Conservation (phyloP, 2,888 invertebrate genomes). For the Acholoe squamosa region DNA sequence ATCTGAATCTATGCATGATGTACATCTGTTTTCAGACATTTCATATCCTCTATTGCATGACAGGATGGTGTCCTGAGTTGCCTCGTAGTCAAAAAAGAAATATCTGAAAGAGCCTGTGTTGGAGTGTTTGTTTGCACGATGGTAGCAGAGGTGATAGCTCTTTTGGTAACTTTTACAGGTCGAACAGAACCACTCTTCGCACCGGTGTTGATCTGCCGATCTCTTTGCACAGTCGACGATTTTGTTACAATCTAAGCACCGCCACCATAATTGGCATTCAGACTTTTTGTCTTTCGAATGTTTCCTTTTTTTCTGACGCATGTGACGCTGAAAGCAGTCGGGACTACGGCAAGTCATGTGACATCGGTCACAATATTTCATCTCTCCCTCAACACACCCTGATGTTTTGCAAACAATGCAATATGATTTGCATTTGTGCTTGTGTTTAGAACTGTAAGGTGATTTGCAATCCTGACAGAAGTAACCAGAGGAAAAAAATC, state of each 20-base stretch:
- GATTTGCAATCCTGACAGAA: conserved; percentile 1
- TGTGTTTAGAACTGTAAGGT: neutral
- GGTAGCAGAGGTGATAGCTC: neutral
- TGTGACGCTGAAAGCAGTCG: neutral
- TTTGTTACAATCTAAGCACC: neutral
- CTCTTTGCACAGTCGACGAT: neutral
- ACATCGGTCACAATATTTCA: neutral
- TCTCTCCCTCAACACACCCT: neutral
- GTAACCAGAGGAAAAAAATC: neutral
- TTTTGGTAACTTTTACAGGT: neutral
- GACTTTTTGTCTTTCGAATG: neutral
- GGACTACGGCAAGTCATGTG: neutral
- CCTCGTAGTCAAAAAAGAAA: conserved; percentile 26
- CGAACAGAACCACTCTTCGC: neutral
- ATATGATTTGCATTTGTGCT: neutral
- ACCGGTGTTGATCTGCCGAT: neutral
- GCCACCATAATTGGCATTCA: conserved; percentile 23
- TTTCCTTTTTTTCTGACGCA: neutral
- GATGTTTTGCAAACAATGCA: neutral
- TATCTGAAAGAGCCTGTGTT: neutral
- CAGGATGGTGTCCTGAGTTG: neutral
- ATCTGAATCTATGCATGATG: neutral
- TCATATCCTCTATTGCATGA: neutral
- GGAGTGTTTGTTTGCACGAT: neutral
- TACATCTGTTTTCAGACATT: neutral